Percentiles rank a stretch among this genome's conserved stretches.
These are phyloP conservation scores for Dione vanillae DNA, from an alignment of 2,888 invertebrate genomes.

Conservation along the genomic window DNA sequence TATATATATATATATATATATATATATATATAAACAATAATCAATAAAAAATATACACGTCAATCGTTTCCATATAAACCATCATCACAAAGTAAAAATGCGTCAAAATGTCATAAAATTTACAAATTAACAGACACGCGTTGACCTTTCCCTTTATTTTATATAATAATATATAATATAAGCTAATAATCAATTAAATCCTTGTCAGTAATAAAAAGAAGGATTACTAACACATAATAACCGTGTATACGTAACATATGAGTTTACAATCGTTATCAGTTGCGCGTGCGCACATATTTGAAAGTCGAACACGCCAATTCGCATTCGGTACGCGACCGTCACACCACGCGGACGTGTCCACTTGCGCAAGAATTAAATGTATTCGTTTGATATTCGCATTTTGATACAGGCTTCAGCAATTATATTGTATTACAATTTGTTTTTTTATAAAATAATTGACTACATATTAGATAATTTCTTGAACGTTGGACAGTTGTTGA, in stretches of 20 bases:
- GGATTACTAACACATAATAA: neutral
- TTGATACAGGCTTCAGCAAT: slow-evolving; percentile 69
- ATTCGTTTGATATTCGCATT: slow-evolving; percentile 59
- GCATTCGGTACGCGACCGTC: slow-evolving; percentile 60
- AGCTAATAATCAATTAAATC: neutral
- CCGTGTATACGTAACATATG: slow-evolving; percentile 17
- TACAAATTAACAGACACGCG: neutral
- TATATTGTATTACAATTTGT: slow-evolving; percentile 70
- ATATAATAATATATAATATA: neutral
- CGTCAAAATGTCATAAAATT: neutral
- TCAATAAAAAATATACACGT: too few species aligned
- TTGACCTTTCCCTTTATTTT: neutral
- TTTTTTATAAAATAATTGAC: slow-evolving; percentile 69
- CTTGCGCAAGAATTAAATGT: slow-evolving; percentile 47
- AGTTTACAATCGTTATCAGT: slow-evolving; percentile 41
- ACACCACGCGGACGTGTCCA: slow-evolving; percentile 57
- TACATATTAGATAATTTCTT: slow-evolving; percentile 57
- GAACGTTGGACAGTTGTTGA: slow-evolving; percentile 56
- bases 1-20: too few species aligned
- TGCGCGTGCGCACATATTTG: slow-evolving; percentile 38
- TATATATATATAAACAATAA: too few species aligned
- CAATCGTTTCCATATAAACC: too few species aligned
- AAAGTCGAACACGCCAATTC: slow-evolving; percentile 37
- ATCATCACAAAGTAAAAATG: too few species aligned
- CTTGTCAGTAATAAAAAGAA: slow-evolving; percentile 1